A percentile compares a stretch with the other conserved stretches of the same genome.
Evolutionary conservation across 2,797 vertebrate species (phyloP).

Genomic region (Pyrocephalus nanus): DNA sequence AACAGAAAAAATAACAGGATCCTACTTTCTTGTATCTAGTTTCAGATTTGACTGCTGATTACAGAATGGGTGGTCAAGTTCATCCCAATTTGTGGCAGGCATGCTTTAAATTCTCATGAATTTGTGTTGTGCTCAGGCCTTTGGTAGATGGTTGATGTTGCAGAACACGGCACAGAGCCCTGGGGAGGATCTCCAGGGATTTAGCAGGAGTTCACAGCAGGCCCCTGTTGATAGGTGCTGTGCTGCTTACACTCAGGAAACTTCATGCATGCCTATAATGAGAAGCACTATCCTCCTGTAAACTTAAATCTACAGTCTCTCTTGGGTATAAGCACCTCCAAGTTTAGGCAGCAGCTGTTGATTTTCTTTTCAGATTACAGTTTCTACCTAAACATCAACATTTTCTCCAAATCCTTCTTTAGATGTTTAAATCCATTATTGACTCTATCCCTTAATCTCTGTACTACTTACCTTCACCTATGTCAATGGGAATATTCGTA

Average conservation of each 20-base stretch:
- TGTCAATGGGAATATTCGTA: background rate
- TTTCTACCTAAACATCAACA: background rate
- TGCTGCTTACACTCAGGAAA: background rate
- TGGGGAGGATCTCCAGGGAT: background rate
- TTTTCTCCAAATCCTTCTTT: slow-evolving; percentile 14
- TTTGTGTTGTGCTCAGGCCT: background rate
- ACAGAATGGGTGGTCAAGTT: background rate
- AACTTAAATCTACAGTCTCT: background rate
- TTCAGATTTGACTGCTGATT: background rate
- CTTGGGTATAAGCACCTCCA: background rate
- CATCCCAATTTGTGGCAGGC: background rate
- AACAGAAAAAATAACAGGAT: background rate
- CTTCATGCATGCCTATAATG: background rate
- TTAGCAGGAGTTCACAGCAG: background rate
- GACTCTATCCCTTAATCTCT: background rate
- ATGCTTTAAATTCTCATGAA: rapidly evolving
- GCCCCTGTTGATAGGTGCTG: background rate
- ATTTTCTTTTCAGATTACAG: slow-evolving; percentile 13
- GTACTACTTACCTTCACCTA: background rate
- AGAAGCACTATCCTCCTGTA: background rate
- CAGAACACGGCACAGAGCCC: background rate
- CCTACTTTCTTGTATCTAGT: background rate
- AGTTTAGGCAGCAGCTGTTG: background rate
- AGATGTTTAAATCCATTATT: background rate
- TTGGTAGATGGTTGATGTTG: background rate